A percentile compares a stretch with the other conserved stretches of the same genome.
These are phyloP conservation scores for Drosophila lacertosa DNA, from an alignment of 1,140 invertebrate genomes.

Conservation along the genomic window DNA sequence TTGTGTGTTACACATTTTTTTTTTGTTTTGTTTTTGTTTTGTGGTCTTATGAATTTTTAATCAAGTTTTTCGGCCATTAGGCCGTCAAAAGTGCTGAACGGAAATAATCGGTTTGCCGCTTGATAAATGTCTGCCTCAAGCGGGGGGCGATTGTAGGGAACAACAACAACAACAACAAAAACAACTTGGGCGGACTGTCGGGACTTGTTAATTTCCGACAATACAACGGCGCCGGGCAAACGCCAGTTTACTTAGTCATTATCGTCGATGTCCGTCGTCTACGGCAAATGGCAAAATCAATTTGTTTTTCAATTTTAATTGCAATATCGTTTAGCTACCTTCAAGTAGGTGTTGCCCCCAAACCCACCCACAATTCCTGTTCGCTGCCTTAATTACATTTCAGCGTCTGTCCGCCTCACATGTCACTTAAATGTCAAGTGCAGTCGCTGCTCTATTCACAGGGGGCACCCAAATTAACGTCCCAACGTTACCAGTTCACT, in stretches of 20 bases:
- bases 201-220: constrained; percentile 22
- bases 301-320: constrained; percentile 63
- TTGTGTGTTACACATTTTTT: constrained; percentile 20
- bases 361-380: not conserved
- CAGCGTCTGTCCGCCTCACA: constrained; percentile 41
- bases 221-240: constrained; percentile 6
- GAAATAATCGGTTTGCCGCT: constrained; percentile 40
- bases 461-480: constrained; percentile 14
- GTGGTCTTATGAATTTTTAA: constrained; percentile 62
- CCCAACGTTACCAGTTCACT: not conserved
- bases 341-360: constrained; percentile 9
- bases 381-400: constrained; percentile 62
- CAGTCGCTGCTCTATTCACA: constrained; percentile 30
- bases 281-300: constrained; percentile 62
- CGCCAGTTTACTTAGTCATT: constrained; percentile 47
- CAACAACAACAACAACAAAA: constrained; percentile 1
- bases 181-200: not conserved
- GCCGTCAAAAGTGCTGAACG: constrained; percentile 47
- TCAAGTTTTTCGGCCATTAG: constrained; percentile 56
- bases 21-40: not conserved
- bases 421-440: constrained; percentile 74
- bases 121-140: constrained; percentile 47
- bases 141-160: no score
- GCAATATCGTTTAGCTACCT: constrained; percentile 60
- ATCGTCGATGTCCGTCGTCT: constrained; percentile 29